Base-by-base conservation (phyloP, 2,113 vertebrate species). In the Plectropomus leopardus region DNA sequence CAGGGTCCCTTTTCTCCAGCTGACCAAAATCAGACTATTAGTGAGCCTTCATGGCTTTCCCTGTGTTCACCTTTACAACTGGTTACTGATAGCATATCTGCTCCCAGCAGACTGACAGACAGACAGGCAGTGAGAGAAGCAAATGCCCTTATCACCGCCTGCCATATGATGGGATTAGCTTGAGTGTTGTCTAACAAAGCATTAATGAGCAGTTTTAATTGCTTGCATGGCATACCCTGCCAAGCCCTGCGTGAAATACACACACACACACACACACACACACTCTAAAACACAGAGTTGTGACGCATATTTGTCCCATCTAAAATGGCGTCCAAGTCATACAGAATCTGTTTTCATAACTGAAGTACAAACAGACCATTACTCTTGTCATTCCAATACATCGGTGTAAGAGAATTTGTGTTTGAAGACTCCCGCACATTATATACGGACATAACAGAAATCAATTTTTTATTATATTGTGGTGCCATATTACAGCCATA, bases 181-280 rank as follows among this genome's bases (percentile, higher is more conserved):
- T 59, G 86, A 85, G 88, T 84, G 82, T 90, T 91, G 86, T 87
- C 84, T 89, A 83, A 92, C 93, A 91, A 92, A 92, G 87, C 90
- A 88, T 89, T 92, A 93, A 92, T 93, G 92, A 89, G 87, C 84
- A 89, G 66, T 89, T 93, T 94, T 93, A 93, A 94, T 93, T 94
- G 90, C 86, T 82, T 89, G 81, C 85, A 86, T 40, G 55, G 69
- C 82, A 83, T 76, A 76, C 44, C 32, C 84, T 75, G 83, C 81
- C 80, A 84, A 87, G 48, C 71, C 53, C 75, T 59, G 58, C 44
- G 73, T 78, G 63, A 76, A 85, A 59, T 26, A 77, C 77, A 71
- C 70, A 67, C 58, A 19, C 36, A 30, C 61, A 64, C 60, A 47
- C 66, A 72, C 44, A 30, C 64, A 42, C 58, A 73, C 59, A 69